Evolutionary conservation across 2,113 vertebrate genomes (phyloP).

Genomic region (Mesoclemmys tuberculata): DNA sequence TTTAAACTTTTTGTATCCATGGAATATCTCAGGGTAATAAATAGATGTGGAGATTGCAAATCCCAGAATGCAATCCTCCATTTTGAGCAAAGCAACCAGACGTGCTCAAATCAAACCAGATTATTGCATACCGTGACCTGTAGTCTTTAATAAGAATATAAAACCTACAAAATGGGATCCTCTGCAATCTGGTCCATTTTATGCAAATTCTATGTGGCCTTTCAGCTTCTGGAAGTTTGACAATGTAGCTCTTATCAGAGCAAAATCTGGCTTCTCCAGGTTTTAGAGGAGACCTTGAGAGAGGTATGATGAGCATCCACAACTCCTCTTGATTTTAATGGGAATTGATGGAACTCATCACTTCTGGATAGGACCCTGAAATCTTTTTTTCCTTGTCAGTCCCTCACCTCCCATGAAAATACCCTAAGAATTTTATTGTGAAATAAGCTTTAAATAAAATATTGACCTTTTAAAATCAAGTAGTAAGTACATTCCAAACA

Average conservation of each 20-base stretch:
- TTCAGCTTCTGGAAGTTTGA: not conserved
- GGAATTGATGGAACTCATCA: fast-evolving
- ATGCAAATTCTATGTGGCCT: slow-evolving; percentile 3
- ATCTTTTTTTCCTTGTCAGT: not conserved
- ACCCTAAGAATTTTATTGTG: not conserved
- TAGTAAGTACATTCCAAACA: not conserved
- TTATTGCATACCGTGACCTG: not conserved
- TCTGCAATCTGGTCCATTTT: slow-evolving; percentile 4
- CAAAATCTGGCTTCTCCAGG: fast-evolving
- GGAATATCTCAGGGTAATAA: slow-evolving; percentile 28
- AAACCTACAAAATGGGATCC: not conserved
- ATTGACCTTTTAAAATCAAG: not conserved
- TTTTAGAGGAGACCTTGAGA: not conserved
- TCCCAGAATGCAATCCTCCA: not conserved
- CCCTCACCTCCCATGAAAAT: not conserved
- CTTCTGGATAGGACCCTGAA: not conserved
- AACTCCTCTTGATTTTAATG: fast-evolving
- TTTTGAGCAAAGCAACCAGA: slow-evolving; percentile 4
- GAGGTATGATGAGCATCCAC: not conserved
- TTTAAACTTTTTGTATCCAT: not conserved
- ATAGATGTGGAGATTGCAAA: slow-evolving; percentile 6
- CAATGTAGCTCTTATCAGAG: not conserved
- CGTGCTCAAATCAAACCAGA: not conserved
- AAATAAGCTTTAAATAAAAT: not conserved
- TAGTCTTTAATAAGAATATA: no score